Evolutionary conservation across 2,888 invertebrate species (phyloP).

Genomic region (Philopedon plagiatum): DNA sequence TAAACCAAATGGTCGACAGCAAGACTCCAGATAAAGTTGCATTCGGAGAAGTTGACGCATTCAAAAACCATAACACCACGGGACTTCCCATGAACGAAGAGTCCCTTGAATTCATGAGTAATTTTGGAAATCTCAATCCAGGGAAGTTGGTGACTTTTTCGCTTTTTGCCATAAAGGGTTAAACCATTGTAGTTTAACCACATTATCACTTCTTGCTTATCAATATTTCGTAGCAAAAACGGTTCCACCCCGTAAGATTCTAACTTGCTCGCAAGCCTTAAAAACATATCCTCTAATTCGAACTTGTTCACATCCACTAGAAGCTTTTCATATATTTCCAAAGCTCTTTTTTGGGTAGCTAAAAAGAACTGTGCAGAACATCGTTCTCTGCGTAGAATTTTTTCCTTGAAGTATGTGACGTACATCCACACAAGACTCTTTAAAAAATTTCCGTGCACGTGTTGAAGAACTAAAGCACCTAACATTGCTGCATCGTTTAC

Average conservation of each 20-base stretch:
- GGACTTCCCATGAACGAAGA: conserved; percentile 39
- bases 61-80: conserved; percentile 43
- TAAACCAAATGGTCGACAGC: conserved; percentile 50
- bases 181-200: conserved; percentile 55
- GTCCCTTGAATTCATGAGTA: conserved; percentile 44
- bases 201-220: conserved; percentile 45
- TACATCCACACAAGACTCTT: conserved; percentile 28
- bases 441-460: conserved; percentile 49
- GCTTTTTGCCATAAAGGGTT: conserved; percentile 40
- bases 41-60: conserved; percentile 52
- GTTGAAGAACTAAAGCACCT: conserved; percentile 52
- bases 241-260: conserved; percentile 56
- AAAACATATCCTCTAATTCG: conserved; percentile 53
- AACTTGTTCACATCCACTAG: conserved; percentile 43
- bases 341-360: conserved; percentile 51
- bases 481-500: conserved; percentile 52
- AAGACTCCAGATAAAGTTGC: conserved; percentile 52
- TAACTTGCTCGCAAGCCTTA: conserved; percentile 54
- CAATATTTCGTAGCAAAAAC: conserved; percentile 47
- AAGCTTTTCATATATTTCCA: conserved; percentile 53
- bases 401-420: conserved; percentile 51
- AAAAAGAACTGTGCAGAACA: conserved; percentile 26
- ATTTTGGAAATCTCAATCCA: conserved; percentile 53
- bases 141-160: conserved; percentile 34
- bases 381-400: conserved; percentile 52